Conservation (phyloP, 2,113 vertebrate genomes). For the Plectropomus leopardus region DNA sequence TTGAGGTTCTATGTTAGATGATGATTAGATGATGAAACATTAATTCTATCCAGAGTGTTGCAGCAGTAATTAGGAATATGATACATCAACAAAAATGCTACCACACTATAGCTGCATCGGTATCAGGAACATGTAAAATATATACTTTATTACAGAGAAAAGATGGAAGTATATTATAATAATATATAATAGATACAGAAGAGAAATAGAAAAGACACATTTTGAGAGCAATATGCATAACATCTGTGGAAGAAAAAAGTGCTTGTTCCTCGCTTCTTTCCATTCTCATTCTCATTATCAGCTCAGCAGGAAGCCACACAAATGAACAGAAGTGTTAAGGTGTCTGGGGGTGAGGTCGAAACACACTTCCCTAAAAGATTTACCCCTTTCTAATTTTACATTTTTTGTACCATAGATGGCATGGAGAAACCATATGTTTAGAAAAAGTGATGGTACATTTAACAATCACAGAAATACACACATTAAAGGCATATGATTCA, state of each 20-base stretch:
- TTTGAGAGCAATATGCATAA: constrained; percentile 8
- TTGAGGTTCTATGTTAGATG: constrained; percentile 22
- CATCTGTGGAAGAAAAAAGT: constrained; percentile 28
- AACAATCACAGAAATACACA: constrained; percentile 6
- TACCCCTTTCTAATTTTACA: not conserved
- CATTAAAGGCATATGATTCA: not conserved
- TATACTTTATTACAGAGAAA: not conserved
- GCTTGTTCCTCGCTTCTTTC: not conserved
- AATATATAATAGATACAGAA: not conserved
- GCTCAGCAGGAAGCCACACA: constrained; percentile 33
- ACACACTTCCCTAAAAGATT: constrained; percentile 5
- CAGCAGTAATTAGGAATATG: constrained; percentile 15
- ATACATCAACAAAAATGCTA: not conserved
- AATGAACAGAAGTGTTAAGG: constrained; percentile 13
- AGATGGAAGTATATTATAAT: not conserved
- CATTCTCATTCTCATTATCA: constrained; percentile 41
- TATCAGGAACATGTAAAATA: not conserved
- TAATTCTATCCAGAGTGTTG: not conserved
- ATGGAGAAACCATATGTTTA: not conserved
- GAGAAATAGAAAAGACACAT: not conserved
- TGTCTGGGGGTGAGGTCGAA: not conserved
- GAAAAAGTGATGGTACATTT: constrained; percentile 20
- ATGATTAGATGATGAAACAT: constrained; percentile 32
- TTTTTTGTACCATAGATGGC: not conserved
- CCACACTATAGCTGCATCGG: too few species aligned